A percentile compares a stretch with the other conserved stretches of the same genome.
Conservation (phyloP, 2,113 vertebrate species). For the Bos indicus region DNA sequence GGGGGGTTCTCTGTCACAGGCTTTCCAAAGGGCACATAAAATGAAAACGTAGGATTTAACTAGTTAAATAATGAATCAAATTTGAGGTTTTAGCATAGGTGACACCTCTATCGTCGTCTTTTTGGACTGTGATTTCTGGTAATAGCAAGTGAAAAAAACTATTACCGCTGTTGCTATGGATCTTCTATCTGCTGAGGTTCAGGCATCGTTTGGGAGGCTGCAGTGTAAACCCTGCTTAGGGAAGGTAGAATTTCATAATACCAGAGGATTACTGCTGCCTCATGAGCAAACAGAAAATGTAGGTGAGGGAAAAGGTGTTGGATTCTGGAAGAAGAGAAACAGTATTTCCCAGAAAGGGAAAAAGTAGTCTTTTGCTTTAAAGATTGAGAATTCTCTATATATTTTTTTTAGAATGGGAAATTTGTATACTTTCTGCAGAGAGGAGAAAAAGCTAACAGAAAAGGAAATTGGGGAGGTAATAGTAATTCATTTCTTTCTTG, state of each 20-base stretch:
- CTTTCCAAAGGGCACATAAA: slow-evolving; percentile 52
- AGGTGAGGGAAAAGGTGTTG: slow-evolving; percentile 53
- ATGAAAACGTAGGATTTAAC: slow-evolving; percentile 51
- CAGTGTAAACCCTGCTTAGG: slow-evolving; percentile 51
- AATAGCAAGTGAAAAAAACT: slow-evolving; percentile 47
- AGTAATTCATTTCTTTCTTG: slow-evolving; percentile 56
- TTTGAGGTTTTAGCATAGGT: slow-evolving; percentile 55
- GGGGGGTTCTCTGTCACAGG: background rate
- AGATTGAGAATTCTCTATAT: slow-evolving; percentile 32
- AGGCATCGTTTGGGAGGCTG: slow-evolving; percentile 57
- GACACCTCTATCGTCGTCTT: slow-evolving; percentile 40
- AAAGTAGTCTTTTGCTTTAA: slow-evolving; percentile 51
- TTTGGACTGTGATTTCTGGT: slow-evolving; percentile 66
- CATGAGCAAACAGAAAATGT: slow-evolving; percentile 62
- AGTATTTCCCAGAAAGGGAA: slow-evolving; percentile 26
- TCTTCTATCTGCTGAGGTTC: slow-evolving; percentile 64
- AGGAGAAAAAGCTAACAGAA: slow-evolving; percentile 59
- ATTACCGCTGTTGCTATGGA: slow-evolving; percentile 54
- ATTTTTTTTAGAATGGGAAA: slow-evolving; percentile 67
- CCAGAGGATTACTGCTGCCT: slow-evolving; percentile 59
- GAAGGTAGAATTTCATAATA: slow-evolving; percentile 64
- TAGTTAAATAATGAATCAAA: slow-evolving; percentile 66
- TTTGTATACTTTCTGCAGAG: slow-evolving; percentile 70
- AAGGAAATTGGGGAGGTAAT: slow-evolving; percentile 68
- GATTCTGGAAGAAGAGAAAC: slow-evolving; percentile 54